These are phyloP conservation scores for Eupithecia exiguata DNA, from an alignment of 2,888 invertebrate species.

Conservation along the genomic window DNA sequence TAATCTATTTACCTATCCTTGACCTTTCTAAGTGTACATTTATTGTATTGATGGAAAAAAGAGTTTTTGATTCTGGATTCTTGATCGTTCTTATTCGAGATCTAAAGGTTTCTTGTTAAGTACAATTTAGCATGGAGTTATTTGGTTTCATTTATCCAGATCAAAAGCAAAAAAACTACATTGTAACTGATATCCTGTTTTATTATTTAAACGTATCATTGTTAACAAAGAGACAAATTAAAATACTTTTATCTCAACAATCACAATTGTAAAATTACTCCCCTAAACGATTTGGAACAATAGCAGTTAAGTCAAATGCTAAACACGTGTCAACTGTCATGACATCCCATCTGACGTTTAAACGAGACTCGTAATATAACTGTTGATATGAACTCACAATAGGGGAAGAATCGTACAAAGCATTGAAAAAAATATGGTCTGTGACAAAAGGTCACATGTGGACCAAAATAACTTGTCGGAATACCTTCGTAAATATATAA, in stretches of 20 bases:
- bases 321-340: slow-evolving; percentile 80
- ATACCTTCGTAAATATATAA: slow-evolving; percentile 20
- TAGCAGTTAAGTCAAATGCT: slow-evolving; percentile 75
- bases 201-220: slow-evolving; percentile 11
- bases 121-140: neutral
- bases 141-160: neutral
- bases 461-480: slow-evolving; percentile 26
- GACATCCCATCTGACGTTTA: slow-evolving; percentile 72
- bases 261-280: slow-evolving; percentile 53
- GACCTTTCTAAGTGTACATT: too few species aligned
- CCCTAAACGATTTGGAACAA: slow-evolving; percentile 73
- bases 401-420: slow-evolving; percentile 52
- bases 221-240: slow-evolving; percentile 35
- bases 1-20: too few species aligned
- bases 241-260: slow-evolving; percentile 39
- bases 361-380: slow-evolving; percentile 73
- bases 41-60: too few species aligned
- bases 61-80: too few species aligned
- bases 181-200: neutral
- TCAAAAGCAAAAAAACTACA: neutral
- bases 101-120: neutral
- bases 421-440: slow-evolving; percentile 25
- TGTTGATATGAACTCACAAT: slow-evolving; percentile 69
- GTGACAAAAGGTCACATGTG: slow-evolving; percentile 31
- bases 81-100: neutral